Base-by-base conservation (phyloP, 1,140 invertebrate species). In the Phymorhynchus buccinoides region DNA sequence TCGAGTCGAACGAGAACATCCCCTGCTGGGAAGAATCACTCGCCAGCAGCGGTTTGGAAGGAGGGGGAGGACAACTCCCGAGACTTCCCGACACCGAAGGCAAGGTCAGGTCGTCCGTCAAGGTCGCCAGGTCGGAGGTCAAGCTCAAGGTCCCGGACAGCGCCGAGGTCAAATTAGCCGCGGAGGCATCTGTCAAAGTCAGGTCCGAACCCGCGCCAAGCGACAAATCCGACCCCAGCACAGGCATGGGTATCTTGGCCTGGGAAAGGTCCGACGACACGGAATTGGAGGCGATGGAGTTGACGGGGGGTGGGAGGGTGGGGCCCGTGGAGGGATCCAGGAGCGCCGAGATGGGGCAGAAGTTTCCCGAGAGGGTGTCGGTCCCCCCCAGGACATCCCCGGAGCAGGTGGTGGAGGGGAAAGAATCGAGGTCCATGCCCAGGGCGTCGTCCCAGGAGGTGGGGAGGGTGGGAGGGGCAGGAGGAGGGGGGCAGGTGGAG, bases 391-490 rank as follows among this genome's bases (percentile, higher is more conserved):
- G 30, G 30, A 71, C 35, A 18, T 71, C 30, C 30, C 35, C 35
- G 1, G 30, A 32, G 9, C 30, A 9, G 1, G n/a, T 48, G 41
- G 52, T 4, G 32, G n/a, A 3, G 39, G 39, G 3, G 42, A 75
- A 37, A 30, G 39, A 30, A 14, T 30, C 41, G 30, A 42, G 39
- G 66, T 75, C n/a, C 37, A 44, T 35, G 37, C n/a, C 27, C 41
- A 84, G 71, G 7, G 73, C 35, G 7, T 48, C 42, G 75, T 56
- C 39, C 44, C 42, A 78, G 48, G 75, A 79, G 41, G 75, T 18
- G 44, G 83, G 35, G 56, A 73, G 82, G 30, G 66, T 27, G 73
- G 71, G 73, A 35, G 83, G 42, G 2, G 75, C 73, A 27, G 83
- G 52, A 1, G 75, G 73, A 30, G 75, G 83, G 56, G n/a, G 66